Percentiles rank a stretch among this genome's conserved stretches.
phyloP scores from a whole-genome alignment of 2,113 vertebrate genomes.

The Corydoras sp. region DNA sequence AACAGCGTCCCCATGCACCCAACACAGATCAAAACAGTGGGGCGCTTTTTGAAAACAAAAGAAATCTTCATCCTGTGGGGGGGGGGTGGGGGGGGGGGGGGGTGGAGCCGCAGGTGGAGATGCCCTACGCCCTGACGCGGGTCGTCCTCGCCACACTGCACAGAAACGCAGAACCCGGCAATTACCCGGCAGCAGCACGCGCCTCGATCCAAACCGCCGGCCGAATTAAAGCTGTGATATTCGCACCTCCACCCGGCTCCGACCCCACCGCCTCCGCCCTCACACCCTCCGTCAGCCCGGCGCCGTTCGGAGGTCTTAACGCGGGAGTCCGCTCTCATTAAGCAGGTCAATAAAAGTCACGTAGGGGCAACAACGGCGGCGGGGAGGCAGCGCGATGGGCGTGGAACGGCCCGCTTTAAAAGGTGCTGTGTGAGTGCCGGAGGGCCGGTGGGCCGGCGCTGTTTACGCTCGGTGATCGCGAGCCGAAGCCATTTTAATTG shows the following conservation, averaged over 20 bases:
- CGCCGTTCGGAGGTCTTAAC: slow-evolving; percentile 3
- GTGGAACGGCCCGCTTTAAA: background rate
- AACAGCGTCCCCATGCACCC: no score
- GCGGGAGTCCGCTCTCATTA: slow-evolving; percentile 2
- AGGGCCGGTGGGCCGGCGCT: background rate
- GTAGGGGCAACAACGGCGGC: background rate
- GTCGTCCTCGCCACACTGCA: background rate
- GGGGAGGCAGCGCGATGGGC: background rate
- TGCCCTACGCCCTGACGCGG: no score
- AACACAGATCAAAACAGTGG: no score
- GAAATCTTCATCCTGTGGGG: no score
- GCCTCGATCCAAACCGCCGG: slow-evolving; percentile 11
- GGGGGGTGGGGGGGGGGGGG: no score
- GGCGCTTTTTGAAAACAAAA: no score
- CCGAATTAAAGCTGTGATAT: slow-evolving; percentile 5
- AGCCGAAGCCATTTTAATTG: slow-evolving; percentile 30
- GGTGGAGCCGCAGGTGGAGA: background rate
- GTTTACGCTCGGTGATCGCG: background rate
- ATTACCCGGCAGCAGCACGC: slow-evolving; percentile 35
- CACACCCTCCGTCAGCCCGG: background rate
- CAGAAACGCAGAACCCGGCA: slow-evolving; percentile 27
- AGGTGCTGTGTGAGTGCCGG: background rate
- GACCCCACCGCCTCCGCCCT: background rate
- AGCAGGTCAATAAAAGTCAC: slow-evolving; percentile 10
- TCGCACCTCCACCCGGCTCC: background rate